Evolutionary conservation across 2,113 vertebrate species (phyloP).

Genomic region (Rhineura floridana): DNA sequence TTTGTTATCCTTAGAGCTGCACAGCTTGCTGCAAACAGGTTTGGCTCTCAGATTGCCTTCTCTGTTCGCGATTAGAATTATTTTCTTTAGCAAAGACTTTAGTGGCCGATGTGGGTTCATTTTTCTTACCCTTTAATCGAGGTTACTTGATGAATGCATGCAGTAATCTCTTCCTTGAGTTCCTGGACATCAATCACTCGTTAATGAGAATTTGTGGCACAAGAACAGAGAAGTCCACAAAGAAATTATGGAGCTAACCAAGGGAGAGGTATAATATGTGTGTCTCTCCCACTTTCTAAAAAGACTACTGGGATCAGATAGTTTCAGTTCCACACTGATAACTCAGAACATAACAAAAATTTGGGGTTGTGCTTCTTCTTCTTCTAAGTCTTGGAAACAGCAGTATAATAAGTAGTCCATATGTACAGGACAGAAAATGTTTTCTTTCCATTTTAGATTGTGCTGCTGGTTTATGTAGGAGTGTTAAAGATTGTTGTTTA

Average conservation of each 20-base stretch:
- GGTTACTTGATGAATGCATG: constrained; percentile 41
- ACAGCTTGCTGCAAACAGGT: neutral
- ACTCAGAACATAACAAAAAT: neutral
- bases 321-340: neutral
- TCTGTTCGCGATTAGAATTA: constrained; percentile 22
- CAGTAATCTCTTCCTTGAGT: constrained; percentile 49
- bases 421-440: neutral
- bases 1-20: constrained; percentile 44
- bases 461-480: neutral
- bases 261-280: neutral
- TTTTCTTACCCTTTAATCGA: constrained; percentile 48
- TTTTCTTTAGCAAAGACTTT: constrained; percentile 45
- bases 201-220: constrained; percentile 37
- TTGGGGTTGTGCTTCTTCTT: too few relatives aligned
- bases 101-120: neutral
- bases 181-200: constrained; percentile 30
- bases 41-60: constrained; percentile 15
- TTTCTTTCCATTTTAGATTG: neutral
- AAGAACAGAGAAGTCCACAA: neutral
- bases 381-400: neutral
- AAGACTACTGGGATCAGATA: too few relatives aligned
- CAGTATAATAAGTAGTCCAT: neutral
- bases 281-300: neutral
- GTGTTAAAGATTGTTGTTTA: too few relatives aligned
- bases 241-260: neutral